These are phyloP conservation scores for Lamprologus sp. DNA, from an alignment of 2,113 vertebrate genomes.

Conservation along the genomic window DNA sequence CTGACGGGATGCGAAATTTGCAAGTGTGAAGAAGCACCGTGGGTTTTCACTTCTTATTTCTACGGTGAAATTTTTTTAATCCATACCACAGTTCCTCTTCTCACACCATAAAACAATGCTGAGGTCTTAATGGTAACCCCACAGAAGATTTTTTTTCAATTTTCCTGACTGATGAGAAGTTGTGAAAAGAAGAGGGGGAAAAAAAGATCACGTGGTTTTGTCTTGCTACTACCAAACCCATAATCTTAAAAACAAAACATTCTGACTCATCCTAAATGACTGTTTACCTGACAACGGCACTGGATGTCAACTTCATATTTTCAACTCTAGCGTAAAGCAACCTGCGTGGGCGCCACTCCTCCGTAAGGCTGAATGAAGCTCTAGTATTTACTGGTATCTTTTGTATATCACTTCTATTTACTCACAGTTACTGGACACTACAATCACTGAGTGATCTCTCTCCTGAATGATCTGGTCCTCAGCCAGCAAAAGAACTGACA, in stretches of 20 bases:
- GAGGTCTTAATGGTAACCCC: not conserved
- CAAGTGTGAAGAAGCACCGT: not conserved
- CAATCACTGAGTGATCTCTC: not conserved
- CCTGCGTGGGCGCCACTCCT: not conserved
- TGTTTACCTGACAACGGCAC: constrained; percentile 58
- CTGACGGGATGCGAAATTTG: not conserved
- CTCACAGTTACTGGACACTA: not conserved
- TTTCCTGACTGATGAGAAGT: not conserved
- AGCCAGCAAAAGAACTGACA: constrained; percentile 14
- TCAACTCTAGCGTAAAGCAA: not conserved
- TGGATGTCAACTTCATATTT: constrained; percentile 27
- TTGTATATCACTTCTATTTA: not conserved
- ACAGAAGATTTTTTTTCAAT: not conserved
- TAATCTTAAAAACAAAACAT: constrained; percentile 49
- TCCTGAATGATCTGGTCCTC: not conserved
- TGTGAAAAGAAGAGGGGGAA: not conserved
- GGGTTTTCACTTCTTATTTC: constrained; percentile 40
- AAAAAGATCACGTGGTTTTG: constrained; percentile 21
- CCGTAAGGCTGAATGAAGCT: not conserved
- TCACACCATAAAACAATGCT: not conserved
- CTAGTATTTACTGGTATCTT: not conserved
- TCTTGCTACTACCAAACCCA: constrained; percentile 18
- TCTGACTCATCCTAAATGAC: constrained; percentile 62
- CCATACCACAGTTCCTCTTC: constrained; percentile 15
- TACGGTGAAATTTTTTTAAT: not conserved